Percentiles rank a stretch among this genome's conserved stretches.
Evolutionary conservation across 2,888 invertebrate species (phyloP).

Genomic region (Acheta domesticus): DNA sequence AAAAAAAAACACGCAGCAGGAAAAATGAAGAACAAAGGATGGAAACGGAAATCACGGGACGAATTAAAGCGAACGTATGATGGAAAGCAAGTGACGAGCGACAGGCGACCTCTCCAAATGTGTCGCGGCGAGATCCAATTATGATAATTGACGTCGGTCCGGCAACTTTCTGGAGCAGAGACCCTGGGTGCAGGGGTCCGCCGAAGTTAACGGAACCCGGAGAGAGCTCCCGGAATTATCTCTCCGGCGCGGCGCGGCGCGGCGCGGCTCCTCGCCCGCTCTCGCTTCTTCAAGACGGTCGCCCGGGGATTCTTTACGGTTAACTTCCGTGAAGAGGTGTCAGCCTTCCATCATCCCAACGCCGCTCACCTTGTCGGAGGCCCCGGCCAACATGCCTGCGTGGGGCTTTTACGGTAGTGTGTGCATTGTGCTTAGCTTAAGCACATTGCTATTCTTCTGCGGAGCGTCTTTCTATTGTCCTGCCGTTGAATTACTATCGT

Average conservation of each 20-base stretch:
- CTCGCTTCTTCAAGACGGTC: neutral
- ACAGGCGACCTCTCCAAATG: neutral
- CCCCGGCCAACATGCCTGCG: neutral
- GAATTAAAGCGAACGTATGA: too few relatives aligned
- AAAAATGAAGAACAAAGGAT: too few relatives aligned
- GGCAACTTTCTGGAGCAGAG: neutral
- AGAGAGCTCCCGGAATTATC: conserved; percentile 10
- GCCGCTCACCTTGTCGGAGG: neutral
- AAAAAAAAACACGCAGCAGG: too few relatives aligned
- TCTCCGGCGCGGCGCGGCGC: neutral
- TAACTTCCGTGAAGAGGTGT: conserved; percentile 18
- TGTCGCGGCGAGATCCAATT: neutral
- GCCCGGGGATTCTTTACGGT: neutral
- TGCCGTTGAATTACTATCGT: neutral
- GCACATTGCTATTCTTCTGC: neutral
- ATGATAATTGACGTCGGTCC: neutral
- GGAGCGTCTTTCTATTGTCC: neutral
- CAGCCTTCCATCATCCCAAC: neutral
- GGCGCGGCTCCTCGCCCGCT: neutral
- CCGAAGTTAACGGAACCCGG: neutral
- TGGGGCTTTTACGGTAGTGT: neutral
- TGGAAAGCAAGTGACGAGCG: too few relatives aligned
- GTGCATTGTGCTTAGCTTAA: neutral
- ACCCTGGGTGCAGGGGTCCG: neutral
- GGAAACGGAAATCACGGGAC: too few relatives aligned